A percentile compares a stretch with the other conserved stretches of the same genome.
Evolutionary conservation across 2,113 vertebrate genomes (phyloP).

Genomic region (Cinclus mexicanus): DNA sequence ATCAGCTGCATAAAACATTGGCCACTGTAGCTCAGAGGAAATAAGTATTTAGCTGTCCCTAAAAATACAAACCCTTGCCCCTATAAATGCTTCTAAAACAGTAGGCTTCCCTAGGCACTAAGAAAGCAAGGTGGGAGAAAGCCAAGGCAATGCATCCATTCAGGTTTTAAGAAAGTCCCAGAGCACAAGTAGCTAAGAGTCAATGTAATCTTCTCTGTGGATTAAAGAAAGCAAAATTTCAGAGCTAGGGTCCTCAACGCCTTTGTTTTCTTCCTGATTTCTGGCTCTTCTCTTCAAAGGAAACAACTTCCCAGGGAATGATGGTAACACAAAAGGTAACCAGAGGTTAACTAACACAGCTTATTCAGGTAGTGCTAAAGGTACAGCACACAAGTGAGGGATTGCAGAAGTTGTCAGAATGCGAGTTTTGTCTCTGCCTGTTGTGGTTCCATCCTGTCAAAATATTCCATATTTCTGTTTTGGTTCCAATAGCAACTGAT

Average conservation of each 20-base stretch:
- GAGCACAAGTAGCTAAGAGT: not conserved
- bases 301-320: not conserved
- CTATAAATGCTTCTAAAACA: not conserved
- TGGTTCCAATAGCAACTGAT: not conserved
- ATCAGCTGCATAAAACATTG: not conserved
- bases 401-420: not conserved
- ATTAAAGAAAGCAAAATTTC: not conserved
- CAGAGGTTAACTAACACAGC: not conserved
- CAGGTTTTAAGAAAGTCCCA: not conserved
- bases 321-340: not conserved
- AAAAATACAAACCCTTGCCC: not conserved
- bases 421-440: not conserved
- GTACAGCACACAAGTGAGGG: not conserved
- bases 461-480: not conserved
- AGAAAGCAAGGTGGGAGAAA: not conserved
- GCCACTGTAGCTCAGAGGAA: not conserved
- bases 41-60: not conserved
- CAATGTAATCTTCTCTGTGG: not conserved
- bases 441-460: not conserved
- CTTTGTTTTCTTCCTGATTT: not conserved
- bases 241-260: not conserved
- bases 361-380: not conserved
- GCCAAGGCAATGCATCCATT: not conserved
- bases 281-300: not conserved
- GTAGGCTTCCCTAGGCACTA: not conserved